Conservation (phyloP, 2,113 vertebrate species). For the Carettochelys insculpta region DNA sequence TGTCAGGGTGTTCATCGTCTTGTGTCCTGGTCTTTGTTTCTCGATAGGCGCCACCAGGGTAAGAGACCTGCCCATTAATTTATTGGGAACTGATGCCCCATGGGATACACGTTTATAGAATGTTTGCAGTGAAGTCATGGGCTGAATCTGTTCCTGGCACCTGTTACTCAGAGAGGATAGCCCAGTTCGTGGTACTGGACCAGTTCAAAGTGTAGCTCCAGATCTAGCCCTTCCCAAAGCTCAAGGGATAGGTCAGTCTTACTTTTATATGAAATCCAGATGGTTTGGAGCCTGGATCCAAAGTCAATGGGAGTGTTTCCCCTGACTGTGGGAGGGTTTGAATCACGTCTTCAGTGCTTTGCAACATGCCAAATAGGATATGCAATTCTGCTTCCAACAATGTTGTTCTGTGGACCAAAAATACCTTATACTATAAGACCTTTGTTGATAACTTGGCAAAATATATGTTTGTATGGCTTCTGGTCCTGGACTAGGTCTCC, state of each 20-base stretch:
- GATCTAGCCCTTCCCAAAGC: background rate
- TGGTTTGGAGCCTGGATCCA: conserved; percentile 2
- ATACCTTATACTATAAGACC: conserved; percentile 14
- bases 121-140: background rate
- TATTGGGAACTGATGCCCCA: background rate
- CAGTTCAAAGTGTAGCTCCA: background rate
- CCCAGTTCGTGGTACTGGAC: background rate
- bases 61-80: background rate
- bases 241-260: background rate
- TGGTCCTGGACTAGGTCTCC: background rate
- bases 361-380: background rate
- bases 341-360: background rate
- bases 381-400: conserved; percentile 2
- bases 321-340: conserved; percentile 32
- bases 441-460: conserved; percentile 53
- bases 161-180: background rate
- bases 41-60: background rate
- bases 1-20: background rate
- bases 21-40: background rate
- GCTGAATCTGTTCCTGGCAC: background rate
- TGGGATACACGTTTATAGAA: rapidly evolving
- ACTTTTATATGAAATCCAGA: rapidly evolving
- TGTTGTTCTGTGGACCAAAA: conserved; percentile 20
- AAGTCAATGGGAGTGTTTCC: background rate
- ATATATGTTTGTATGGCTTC: conserved; percentile 24